Evolutionary conservation across 2,113 vertebrate species (phyloP).

Genomic region (Mohoua ochrocephala): DNA sequence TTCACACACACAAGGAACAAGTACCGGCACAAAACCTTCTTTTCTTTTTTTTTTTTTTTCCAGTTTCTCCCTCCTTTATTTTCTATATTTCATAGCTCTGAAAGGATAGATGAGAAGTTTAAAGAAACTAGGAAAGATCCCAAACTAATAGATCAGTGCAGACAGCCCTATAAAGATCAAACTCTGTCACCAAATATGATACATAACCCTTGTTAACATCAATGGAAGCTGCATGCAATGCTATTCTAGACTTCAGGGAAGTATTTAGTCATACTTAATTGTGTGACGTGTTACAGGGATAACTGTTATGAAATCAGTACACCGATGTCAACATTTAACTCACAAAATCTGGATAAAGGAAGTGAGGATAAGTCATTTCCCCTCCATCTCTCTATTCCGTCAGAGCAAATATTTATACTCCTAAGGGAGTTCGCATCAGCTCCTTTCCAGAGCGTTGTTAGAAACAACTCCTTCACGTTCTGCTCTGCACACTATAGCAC

Average conservation of each 20-base stretch:
- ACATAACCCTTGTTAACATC: neutral
- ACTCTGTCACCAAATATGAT: neutral
- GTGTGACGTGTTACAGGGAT: neutral
- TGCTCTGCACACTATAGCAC: neutral
- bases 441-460: neutral
- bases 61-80: conserved; percentile 59
- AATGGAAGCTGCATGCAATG: neutral
- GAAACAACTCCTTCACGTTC: neutral
- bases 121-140: conserved; percentile 48
- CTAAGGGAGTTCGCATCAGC: neutral
- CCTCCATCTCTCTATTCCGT: neutral
- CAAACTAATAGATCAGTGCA: conserved; percentile 57
- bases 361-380: neutral
- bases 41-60: neutral
- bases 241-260: neutral
- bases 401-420: neutral
- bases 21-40: conserved; percentile 19
- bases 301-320: neutral
- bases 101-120: conserved; percentile 45
- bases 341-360: neutral
- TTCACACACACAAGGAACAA: conserved; percentile 61
- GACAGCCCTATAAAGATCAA: conserved; percentile 2
- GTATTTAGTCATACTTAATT: neutral
- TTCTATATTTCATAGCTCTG: conserved; percentile 33
- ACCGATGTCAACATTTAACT: neutral